phyloP scores from a whole-genome alignment of 2,797 vertebrate genomes.

The Linurgus olivaceus region DNA sequence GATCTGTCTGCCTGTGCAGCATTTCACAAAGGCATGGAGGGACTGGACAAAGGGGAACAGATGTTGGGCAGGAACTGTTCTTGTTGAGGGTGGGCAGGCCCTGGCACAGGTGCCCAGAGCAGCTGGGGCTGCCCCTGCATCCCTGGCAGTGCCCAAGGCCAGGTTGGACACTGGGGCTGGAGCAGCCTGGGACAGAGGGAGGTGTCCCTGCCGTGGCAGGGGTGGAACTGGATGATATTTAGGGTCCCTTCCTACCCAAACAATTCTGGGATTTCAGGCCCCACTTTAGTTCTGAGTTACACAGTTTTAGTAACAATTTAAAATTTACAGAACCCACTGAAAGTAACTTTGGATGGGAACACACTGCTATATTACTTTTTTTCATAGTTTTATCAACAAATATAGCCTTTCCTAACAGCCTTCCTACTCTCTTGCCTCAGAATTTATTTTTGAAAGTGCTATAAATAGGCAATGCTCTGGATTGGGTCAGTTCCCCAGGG shows the following conservation, averaged over 20 bases:
- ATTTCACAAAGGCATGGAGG: background rate
- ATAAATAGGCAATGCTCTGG: background rate
- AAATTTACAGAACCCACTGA: background rate
- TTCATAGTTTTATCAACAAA: background rate
- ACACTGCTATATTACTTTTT: background rate
- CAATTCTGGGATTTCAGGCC: background rate
- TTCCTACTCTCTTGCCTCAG: background rate
- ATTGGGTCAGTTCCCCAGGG: background rate
- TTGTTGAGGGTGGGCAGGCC: rapidly evolving
- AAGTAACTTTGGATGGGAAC: background rate
- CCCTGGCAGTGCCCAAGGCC: background rate
- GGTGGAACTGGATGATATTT: rapidly evolving
- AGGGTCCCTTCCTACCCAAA: background rate
- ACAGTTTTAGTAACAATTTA: background rate
- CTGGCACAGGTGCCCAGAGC: background rate
- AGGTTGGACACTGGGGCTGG: background rate
- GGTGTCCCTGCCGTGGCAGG: background rate
- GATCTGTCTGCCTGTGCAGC: rapidly evolving
- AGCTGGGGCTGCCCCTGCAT: background rate
- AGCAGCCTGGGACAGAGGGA: background rate
- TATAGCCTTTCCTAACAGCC: background rate
- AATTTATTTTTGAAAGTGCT: background rate
- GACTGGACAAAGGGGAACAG: background rate
- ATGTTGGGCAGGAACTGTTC: rapidly evolving
- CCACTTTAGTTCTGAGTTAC: background rate